Evolutionary conservation across 1,140 invertebrate species (phyloP).

Genomic region (Pteromalus puparum): DNA sequence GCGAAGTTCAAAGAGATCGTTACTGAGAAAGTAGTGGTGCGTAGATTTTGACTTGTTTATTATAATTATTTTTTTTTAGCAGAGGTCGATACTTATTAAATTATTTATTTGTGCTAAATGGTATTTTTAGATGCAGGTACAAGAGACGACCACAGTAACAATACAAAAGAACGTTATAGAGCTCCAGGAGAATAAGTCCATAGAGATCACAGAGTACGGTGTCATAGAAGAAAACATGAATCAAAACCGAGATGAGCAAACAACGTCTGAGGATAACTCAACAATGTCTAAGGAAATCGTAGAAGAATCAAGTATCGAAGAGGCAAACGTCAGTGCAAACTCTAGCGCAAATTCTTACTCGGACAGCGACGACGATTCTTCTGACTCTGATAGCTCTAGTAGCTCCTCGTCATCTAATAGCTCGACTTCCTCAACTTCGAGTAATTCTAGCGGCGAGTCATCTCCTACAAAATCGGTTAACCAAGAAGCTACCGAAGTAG

Average conservation of each 20-base stretch:
- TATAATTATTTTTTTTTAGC: background rate
- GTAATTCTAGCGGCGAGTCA: background rate
- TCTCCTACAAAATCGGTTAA: slow-evolving; percentile 4
- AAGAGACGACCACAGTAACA: background rate
- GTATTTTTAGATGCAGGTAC: slow-evolving; percentile 10
- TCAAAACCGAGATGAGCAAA: background rate
- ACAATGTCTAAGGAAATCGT: slow-evolving; percentile 31
- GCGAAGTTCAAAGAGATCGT: slow-evolving; percentile 1
- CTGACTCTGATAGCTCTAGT: slow-evolving; percentile 54
- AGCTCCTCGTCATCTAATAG: slow-evolving; percentile 58
- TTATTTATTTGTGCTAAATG: background rate
- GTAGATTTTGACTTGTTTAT: background rate
- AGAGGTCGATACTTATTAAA: background rate
- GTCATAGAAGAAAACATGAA: background rate
- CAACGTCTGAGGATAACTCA: slow-evolving; percentile 28
- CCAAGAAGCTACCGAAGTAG: background rate
- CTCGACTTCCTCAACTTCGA: slow-evolving; percentile 56
- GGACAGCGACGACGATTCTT: slow-evolving; percentile 59
- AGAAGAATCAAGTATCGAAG: background rate
- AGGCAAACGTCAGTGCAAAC: slow-evolving; percentile 5
- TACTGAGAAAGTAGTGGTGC: slow-evolving; percentile 25
- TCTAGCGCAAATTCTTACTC: slow-evolving; percentile 50
- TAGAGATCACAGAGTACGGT: slow-evolving; percentile 5
- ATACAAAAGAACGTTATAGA: slow-evolving; percentile 25
- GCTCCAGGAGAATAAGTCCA: slow-evolving; percentile 1